Percentiles rank a stretch among this genome's conserved stretches.
phyloP scores from a whole-genome alignment of 2,888 invertebrate species.

The Philonicus albiceps region DNA sequence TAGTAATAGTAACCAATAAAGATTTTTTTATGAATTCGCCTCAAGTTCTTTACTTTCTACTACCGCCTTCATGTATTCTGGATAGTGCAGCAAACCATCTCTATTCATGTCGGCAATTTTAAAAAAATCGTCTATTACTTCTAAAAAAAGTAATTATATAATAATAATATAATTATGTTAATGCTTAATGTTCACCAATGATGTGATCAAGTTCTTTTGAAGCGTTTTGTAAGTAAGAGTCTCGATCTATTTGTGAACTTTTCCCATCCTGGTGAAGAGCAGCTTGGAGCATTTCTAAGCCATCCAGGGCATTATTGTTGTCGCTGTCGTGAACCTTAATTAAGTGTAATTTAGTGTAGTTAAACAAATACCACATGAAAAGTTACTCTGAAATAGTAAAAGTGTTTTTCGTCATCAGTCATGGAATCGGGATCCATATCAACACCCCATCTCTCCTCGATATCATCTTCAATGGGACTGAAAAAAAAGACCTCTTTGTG shows the following conservation, averaged over 20 bases:
- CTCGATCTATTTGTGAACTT: slow-evolving; percentile 42
- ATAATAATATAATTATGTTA: neutral
- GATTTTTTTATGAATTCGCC: neutral
- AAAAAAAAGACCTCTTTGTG: slow-evolving; percentile 51
- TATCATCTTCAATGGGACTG: slow-evolving; percentile 84
- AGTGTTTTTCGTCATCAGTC: slow-evolving; percentile 77
- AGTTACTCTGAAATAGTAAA: slow-evolving; percentile 62
- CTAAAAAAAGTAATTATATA: slow-evolving; percentile 64
- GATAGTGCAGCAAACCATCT: slow-evolving; percentile 86
- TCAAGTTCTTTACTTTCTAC: slow-evolving; percentile 44
- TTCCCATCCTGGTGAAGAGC: slow-evolving; percentile 67
- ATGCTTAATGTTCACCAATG: slow-evolving; percentile 53
- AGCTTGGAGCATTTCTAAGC: slow-evolving; percentile 81
- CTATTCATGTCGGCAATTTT: slow-evolving; percentile 82
- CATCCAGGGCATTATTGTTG: slow-evolving; percentile 87
- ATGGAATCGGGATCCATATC: slow-evolving; percentile 71
- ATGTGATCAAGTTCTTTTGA: slow-evolving; percentile 60
- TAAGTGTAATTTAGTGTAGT: neutral
- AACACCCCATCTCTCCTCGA: slow-evolving; percentile 71
- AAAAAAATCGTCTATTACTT: slow-evolving; percentile 84
- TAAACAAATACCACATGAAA: neutral
- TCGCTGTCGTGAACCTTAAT: slow-evolving; percentile 84
- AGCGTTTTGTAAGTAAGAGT: slow-evolving; percentile 56
- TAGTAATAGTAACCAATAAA: neutral
- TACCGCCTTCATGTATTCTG: slow-evolving; percentile 72